phyloP scores from a whole-genome alignment of 1,140 invertebrate species.

The Drosophila tani region DNA sequence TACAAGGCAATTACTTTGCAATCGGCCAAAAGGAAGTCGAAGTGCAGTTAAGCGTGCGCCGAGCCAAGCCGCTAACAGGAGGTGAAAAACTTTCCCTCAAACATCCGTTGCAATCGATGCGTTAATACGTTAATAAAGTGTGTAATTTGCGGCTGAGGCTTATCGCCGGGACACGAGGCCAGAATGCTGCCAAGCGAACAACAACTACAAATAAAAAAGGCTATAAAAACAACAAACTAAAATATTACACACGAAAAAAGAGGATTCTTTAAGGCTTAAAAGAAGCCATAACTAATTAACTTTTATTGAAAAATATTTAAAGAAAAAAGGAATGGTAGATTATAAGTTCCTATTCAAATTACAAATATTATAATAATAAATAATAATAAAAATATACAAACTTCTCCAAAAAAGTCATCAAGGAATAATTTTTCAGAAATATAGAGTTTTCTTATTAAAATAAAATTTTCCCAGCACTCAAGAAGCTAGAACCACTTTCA shows the following conservation, averaged over 20 bases:
- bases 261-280: not conserved
- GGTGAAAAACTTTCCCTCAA: slow-evolving; percentile 41
- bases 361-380: too few species aligned
- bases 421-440: not conserved
- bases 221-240: slow-evolving; percentile 29
- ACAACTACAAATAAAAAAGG: slow-evolving; percentile 5
- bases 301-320: not conserved
- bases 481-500: too few species aligned
- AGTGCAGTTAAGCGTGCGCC: slow-evolving; percentile 76
- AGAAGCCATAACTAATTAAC: not conserved
- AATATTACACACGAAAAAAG: slow-evolving; percentile 11
- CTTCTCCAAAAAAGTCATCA: not conserved
- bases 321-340: too few species aligned
- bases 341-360: too few species aligned
- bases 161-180: slow-evolving; percentile 61
- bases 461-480: not conserved
- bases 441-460: not conserved
- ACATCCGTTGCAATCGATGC: slow-evolving; percentile 57
- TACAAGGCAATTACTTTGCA: slow-evolving; percentile 78
- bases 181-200: slow-evolving; percentile 37
- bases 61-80: slow-evolving; percentile 26
- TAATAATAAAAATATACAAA: not conserved
- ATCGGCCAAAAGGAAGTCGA: slow-evolving; percentile 67
- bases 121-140: slow-evolving; percentile 84
- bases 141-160: slow-evolving; percentile 76